These are phyloP conservation scores for Staurois parvus DNA, from an alignment of 2,797 vertebrate species.

Conservation along the genomic window DNA sequence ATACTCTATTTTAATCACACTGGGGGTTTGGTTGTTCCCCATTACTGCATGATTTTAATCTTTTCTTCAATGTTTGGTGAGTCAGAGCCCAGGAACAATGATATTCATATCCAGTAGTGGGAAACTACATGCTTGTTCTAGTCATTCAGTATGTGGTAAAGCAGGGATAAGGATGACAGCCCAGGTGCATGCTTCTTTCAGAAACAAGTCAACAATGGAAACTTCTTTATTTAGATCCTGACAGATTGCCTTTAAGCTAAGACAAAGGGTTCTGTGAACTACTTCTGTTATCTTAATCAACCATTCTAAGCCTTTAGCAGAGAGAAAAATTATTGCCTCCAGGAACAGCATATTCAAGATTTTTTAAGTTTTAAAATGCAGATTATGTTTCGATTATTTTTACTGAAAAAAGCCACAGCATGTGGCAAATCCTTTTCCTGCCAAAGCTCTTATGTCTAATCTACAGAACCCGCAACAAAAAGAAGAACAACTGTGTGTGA, in stretches of 20 bases:
- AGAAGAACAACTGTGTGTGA: background rate
- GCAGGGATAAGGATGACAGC: no score
- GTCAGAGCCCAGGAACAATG: no score
- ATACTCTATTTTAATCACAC: no score
- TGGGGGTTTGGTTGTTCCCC: no score
- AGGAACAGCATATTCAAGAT: constrained; percentile 12
- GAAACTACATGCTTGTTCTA: no score
- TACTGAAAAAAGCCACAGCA: constrained; percentile 9
- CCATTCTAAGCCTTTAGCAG: background rate
- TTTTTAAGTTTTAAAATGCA: constrained; percentile 8
- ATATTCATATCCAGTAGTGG: no score
- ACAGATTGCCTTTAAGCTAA: background rate
- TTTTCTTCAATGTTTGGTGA: no score
- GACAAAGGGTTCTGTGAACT: background rate
- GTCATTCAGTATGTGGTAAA: no score
- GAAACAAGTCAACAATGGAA: no score
- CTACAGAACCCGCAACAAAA: background rate
- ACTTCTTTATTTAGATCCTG: background rate
- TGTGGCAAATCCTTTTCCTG: constrained; percentile 20
- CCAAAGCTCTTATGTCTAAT: constrained; percentile 29
- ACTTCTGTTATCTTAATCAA: constrained; percentile 6
- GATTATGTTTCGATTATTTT: constrained; percentile 32
- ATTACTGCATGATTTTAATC: no score
- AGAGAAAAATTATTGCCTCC: background rate
- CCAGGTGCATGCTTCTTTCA: no score